Conservation (phyloP, 1,140 invertebrate species). For the Grapholita molesta region DNA sequence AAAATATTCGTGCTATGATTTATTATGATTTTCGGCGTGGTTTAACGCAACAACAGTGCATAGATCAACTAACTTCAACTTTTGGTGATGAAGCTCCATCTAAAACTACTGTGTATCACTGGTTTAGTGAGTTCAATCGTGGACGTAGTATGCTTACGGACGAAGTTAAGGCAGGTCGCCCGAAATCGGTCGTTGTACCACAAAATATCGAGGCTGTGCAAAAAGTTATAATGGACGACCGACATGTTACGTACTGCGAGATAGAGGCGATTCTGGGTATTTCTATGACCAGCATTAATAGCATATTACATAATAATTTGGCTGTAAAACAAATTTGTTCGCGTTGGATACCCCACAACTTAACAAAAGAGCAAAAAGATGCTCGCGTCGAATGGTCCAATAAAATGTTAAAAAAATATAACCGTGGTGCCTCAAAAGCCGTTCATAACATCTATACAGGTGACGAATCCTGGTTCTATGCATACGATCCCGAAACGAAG, state of each 20-base stretch:
- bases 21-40: too few species aligned
- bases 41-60: too few species aligned
- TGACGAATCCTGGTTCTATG: constrained; percentile 24
- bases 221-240: too few species aligned
- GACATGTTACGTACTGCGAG: not conserved
- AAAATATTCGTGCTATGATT: too few species aligned
- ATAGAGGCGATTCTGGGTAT: not conserved
- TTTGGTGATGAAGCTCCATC: too few species aligned
- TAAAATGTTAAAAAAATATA: constrained; percentile 25
- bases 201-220: too few species aligned
- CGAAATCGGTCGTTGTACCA: too few species aligned
- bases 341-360: constrained; percentile 19
- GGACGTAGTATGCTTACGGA: too few species aligned
- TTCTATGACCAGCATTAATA: not conserved
- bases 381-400: constrained; percentile 19
- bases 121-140: too few species aligned
- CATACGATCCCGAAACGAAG: constrained; percentile 21
- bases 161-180: too few species aligned
- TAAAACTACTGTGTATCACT: too few species aligned
- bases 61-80: too few species aligned
- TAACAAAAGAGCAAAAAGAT: constrained; percentile 20
- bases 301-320: not conserved
- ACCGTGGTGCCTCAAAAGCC: constrained; percentile 4
- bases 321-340: constrained; percentile 1
- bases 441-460: constrained; percentile 23